Percentiles rank a stretch among this genome's conserved stretches.
Evolutionary conservation across 2,113 vertebrate species (phyloP).

Genomic region (Sebastes schlegelii): DNA sequence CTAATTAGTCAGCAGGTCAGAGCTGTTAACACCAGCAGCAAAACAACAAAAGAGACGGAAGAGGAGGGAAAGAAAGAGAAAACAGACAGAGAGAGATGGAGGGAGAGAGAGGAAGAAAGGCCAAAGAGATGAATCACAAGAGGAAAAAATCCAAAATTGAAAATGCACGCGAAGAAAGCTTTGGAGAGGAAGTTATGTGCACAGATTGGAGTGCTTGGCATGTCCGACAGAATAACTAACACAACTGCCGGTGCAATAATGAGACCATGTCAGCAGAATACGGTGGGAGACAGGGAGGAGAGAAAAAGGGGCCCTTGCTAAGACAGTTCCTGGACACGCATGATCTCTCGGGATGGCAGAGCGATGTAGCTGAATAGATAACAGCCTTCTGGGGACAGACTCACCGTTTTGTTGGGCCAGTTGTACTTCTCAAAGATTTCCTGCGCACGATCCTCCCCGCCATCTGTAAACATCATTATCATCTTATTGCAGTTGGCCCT

Average conservation of each 20-base stretch:
- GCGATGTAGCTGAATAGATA: slow-evolving; percentile 25
- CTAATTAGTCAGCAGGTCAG: slow-evolving; percentile 77
- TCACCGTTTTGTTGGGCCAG: slow-evolving; percentile 99
- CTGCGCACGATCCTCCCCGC: slow-evolving; percentile 96
- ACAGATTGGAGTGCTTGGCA: slow-evolving; percentile 60
- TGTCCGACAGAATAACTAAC: slow-evolving; percentile 41
- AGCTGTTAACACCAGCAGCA: slow-evolving; percentile 73
- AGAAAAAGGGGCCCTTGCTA: background rate
- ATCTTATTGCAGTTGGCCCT: slow-evolving; percentile 99
- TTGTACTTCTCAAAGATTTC: slow-evolving; percentile 99
- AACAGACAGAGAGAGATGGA: slow-evolving; percentile 8
- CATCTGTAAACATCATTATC: slow-evolving; percentile 99
- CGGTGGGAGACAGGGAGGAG: slow-evolving; percentile 3
- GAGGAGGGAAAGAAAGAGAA: slow-evolving; percentile 6
- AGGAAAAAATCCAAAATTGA: slow-evolving; percentile 30
- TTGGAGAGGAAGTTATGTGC: slow-evolving; percentile 38
- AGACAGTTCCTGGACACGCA: slow-evolving; percentile 41
- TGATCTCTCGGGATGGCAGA: slow-evolving; percentile 31
- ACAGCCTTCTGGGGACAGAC: slow-evolving; percentile 59
- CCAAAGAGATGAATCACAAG: slow-evolving; percentile 37
- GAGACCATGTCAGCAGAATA: slow-evolving; percentile 51
- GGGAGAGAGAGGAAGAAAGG: slow-evolving; percentile 14
- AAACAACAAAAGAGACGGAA: slow-evolving; percentile 51
- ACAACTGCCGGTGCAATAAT: slow-evolving; percentile 38
- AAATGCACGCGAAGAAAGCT: slow-evolving; percentile 43